These are phyloP conservation scores for Hiodon alosoides DNA, from an alignment of 2,113 vertebrate genomes.

Conservation along the genomic window DNA sequence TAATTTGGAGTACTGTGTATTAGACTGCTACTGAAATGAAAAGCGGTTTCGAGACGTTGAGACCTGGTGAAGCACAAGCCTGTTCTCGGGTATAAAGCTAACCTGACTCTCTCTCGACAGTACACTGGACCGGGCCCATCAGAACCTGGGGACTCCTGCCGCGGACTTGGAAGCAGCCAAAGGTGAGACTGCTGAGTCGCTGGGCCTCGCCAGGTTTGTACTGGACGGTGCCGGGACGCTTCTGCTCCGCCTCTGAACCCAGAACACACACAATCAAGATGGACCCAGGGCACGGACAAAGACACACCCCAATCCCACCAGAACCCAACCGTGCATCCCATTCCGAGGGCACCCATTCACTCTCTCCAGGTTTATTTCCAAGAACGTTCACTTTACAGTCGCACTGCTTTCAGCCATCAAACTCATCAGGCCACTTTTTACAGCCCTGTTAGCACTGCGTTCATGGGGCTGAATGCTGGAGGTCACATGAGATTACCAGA, in stretches of 20 bases:
- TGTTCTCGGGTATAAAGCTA: too few relatives aligned
- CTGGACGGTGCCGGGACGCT: conserved; percentile 45
- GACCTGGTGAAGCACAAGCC: too few relatives aligned
- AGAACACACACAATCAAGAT: background rate
- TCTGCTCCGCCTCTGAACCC: conserved; percentile 66
- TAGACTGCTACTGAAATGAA: background rate
- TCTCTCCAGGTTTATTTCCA: too few relatives aligned
- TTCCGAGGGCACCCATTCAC: too few relatives aligned
- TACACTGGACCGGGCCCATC: conserved; percentile 61
- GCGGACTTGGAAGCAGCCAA: conserved; percentile 86
- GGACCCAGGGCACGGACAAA: background rate
- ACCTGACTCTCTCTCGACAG: conserved; percentile 39
- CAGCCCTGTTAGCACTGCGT: background rate
- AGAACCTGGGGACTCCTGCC: conserved; percentile 77
- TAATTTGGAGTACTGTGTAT: too few relatives aligned
- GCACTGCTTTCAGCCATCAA: too few relatives aligned
- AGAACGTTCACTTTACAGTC: too few relatives aligned
- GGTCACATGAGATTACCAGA: background rate
- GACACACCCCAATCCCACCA: background rate
- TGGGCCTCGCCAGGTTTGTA: conserved; percentile 75
- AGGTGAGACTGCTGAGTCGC: conserved; percentile 85
- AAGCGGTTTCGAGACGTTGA: too few relatives aligned
- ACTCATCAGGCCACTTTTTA: background rate
- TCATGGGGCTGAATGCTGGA: background rate
- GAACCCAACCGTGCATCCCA: background rate